Base-by-base conservation (phyloP, 2,797 vertebrate species). In the Lagodon rhomboides region DNA sequence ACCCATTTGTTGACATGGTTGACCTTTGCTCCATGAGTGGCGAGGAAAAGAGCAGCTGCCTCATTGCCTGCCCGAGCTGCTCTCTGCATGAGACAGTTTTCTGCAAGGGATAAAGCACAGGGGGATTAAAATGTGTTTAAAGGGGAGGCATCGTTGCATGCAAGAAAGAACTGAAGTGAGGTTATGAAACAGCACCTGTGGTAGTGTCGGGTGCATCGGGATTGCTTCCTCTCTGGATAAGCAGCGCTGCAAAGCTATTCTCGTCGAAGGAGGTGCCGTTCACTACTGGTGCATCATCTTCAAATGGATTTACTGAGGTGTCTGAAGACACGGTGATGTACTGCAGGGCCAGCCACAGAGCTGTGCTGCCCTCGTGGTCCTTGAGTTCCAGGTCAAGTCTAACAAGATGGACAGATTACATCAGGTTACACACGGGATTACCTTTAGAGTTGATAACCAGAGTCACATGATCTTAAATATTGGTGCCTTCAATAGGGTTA, bases 201-300 rank as follows among this genome's bases (percentile, higher is more conserved):
- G 92, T 59, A 1, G 85, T 50, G 82, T 99, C 98, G 1, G 97
- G 96, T 1, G 97, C 97, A 10, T 98, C 96, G 0, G 98, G 97
- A 75, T 99, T 96, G 94, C 98, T 98, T 89, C 97, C 98, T 30
- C 96, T 95, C 80, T 98, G 96, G 87, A 99, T 99, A 27, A 99
- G 95, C 85, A 95, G 95, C 18, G 98, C 97, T 38, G 98, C 98
- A 73, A 99, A 98, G 89, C 98, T 98, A 80, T 99, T 99, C 89
- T 99, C 98, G 8, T 98, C 97, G 68, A 99, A 99, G 0, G 97
- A 97, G n/a, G 97, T 99, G 87, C 98, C 98, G 1, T 99, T 99
- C 30, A 96, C 94, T 30, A 99, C 95, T 1, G 96, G 97, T 1
- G 91, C 93, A 22, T 97, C 96, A 30, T 98, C 98, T 27, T 96